Base-by-base conservation (phyloP, 2,113 vertebrate species). In the Reinhardtius hippoglossoides region DNA sequence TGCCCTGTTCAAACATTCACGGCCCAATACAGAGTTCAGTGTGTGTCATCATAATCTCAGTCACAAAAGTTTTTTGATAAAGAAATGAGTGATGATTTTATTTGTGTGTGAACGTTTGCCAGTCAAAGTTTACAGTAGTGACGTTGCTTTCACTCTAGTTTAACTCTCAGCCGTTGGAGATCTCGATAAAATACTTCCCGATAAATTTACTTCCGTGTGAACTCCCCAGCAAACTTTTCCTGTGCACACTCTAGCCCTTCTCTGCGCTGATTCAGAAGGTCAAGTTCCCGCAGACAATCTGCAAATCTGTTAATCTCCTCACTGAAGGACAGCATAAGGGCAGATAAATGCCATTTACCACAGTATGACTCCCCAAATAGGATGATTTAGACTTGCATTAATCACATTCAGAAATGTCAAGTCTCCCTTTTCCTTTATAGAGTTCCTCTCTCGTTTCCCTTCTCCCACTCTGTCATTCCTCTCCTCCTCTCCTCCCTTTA, bases 241-340 rank as follows among this genome's bases (percentile, higher is more conserved):
- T 74, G 31, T 80, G 66, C 71, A 78, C 46, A 60, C 57, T 46
- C 24, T 27, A 5, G 27, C 59, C 64, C 52, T 69, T 62, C 44
- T 69, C 21, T 76, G 48, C 7, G 67, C 37, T 66, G 57, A 82
- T 74, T 46, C 62, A 77, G 81, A 84, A 86, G 74, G 84, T 88
- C 76, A 68, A 50, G 78, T 81, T 81, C 56, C 68, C 48, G 52
- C 62, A 61, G 77, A 85, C 73, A 74, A 71, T 87, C 77, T 85
- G 74, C 74, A 69, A 80, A 88, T 91, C 68, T 80, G 68, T 65
- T 87, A 84, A 87, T 88, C 67, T 87, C 72, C 9, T 52, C 65
- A 56, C 82, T 83, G 87, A 91, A 90, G 87, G 89, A 83, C 90
- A 81, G 69, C 85, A 86, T 88, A 86, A 89, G 89, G 89, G 83